phyloP scores from a whole-genome alignment of 2,797 vertebrate genomes.

The Gymnothorax reevesii region DNA sequence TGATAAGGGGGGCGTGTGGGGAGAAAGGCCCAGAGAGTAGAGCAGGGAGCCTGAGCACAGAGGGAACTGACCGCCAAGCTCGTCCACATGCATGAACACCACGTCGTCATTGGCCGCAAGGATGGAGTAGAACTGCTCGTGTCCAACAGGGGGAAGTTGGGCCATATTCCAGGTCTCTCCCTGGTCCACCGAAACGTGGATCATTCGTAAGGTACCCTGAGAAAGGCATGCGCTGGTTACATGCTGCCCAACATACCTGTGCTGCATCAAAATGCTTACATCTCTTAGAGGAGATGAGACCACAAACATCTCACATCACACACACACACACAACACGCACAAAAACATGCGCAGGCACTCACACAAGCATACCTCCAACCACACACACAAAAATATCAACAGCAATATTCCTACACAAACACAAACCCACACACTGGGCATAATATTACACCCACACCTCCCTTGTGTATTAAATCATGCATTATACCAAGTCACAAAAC shows the following conservation, averaged over 20 bases:
- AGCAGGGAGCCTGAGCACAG: background rate
- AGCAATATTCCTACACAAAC: no score
- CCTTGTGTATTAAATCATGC: background rate
- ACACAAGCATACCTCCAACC: background rate
- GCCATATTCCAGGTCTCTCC: constrained; percentile 92
- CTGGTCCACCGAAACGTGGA: constrained; percentile 86
- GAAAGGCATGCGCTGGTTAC: background rate
- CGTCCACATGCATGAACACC: constrained; percentile 97
- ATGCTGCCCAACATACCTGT: no score
- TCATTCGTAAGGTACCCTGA: constrained; percentile 77
- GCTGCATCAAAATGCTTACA: background rate
- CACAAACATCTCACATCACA: background rate
- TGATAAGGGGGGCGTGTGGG: background rate
- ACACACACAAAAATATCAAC: background rate
- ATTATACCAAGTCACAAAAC: background rate
- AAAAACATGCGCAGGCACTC: background rate
- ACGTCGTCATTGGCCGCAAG: constrained; percentile 88
- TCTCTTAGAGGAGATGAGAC: background rate
- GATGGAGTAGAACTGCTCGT: constrained; percentile 95
- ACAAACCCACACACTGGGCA: no score
- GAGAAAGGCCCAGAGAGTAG: background rate
- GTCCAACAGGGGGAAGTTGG: constrained; percentile 88
- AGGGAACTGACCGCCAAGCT: constrained; percentile 81
- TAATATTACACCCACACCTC: background rate
- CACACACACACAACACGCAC: background rate